These are phyloP conservation scores for Lepisosteus osseus DNA, from an alignment of 2,113 vertebrate species.

Conservation along the genomic window DNA sequence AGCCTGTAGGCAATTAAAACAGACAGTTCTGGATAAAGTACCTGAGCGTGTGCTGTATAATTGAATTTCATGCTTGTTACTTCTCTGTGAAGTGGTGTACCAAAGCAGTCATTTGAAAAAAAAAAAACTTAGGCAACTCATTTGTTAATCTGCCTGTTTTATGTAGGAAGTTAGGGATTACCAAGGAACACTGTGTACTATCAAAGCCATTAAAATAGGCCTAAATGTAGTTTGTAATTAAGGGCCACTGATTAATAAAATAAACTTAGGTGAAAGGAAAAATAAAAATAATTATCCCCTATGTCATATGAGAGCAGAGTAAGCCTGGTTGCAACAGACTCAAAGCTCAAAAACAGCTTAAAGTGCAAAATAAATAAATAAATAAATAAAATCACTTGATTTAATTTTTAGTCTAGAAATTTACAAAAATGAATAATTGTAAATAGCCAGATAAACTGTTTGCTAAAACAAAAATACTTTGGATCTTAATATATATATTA, in stretches of 20 bases:
- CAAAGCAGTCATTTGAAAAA: constrained; percentile 87
- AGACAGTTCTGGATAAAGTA: constrained; percentile 74
- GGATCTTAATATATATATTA: too few relatives aligned
- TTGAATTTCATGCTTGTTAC: constrained; percentile 89
- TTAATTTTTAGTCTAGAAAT: too few relatives aligned
- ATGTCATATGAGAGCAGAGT: too few relatives aligned
- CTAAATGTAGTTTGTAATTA: constrained; percentile 34
- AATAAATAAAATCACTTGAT: too few relatives aligned
- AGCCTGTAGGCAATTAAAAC: constrained; percentile 75
- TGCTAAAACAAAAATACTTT: too few relatives aligned
- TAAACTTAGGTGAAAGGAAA: background rate
- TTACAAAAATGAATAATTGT: too few relatives aligned
- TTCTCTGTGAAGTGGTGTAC: constrained; percentile 91
- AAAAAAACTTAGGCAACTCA: constrained; percentile 71
- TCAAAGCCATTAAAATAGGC: constrained; percentile 50
- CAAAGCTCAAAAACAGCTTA: too few relatives aligned
- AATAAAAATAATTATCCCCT: too few relatives aligned
- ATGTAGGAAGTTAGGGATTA: constrained; percentile 67
- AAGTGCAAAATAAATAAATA: too few relatives aligned
- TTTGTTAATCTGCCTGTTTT: constrained; percentile 60
- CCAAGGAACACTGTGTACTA: constrained; percentile 33
- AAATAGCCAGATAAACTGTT: too few relatives aligned
- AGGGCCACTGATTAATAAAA: constrained; percentile 27
- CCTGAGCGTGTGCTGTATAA: constrained; percentile 75
- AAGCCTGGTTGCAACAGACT: too few relatives aligned